Evolutionary conservation across 2,888 invertebrate genomes (phyloP).

Genomic region (Prionchulus punctatus): DNA sequence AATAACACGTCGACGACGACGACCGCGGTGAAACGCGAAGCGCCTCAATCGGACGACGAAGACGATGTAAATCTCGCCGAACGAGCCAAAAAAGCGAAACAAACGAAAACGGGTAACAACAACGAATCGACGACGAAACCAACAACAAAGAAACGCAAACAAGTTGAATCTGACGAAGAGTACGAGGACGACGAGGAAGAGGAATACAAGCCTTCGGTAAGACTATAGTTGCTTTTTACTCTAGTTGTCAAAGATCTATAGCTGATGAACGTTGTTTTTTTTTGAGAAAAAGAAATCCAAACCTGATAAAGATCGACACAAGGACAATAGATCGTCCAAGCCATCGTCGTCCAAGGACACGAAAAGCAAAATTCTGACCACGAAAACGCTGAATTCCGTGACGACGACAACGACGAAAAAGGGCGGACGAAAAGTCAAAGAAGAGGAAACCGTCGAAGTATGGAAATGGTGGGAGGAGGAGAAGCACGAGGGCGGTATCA

Average conservation of each 20-base stretch:
- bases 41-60: not conserved
- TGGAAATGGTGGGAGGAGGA: conserved; percentile 81
- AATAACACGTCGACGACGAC: not conserved
- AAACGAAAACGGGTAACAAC: not conserved
- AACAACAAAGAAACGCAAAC: not conserved
- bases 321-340: too few species aligned
- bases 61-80: not conserved
- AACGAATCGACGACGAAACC: not conserved
- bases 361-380: not conserved
- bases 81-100: not conserved
- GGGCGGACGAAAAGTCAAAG: conserved; percentile 20
- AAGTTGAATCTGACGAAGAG: not conserved
- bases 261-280: not conserved
- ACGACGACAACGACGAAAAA: not conserved
- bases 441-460: conserved; percentile 32
- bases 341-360: too few species aligned
- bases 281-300: not conserved
- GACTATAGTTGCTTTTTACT: not conserved
- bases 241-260: too few species aligned
- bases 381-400: too few species aligned
- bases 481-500: conserved; percentile 78
- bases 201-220: not conserved
- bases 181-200: not conserved
- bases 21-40: not conserved
- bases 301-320: too few species aligned